Conservation (phyloP, 2,888 invertebrate genomes). For the Morpho achilles region DNA sequence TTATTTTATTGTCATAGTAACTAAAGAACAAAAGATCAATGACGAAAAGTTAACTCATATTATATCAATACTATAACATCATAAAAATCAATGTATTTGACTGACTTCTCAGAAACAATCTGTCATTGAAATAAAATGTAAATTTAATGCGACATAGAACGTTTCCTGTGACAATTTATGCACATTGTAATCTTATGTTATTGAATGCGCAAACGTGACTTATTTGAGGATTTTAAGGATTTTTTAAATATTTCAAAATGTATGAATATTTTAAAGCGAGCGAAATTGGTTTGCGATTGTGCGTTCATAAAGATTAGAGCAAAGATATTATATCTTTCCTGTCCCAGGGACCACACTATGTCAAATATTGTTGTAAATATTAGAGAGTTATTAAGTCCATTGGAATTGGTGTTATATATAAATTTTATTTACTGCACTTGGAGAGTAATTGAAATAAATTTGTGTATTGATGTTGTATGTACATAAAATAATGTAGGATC, state of each 20-base stretch:
- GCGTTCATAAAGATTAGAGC: slow-evolving; percentile 24
- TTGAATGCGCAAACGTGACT: slow-evolving; percentile 28
- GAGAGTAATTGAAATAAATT: slow-evolving; percentile 47
- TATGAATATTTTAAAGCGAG: neutral
- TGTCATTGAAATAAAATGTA: neutral
- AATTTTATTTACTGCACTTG: slow-evolving; percentile 55
- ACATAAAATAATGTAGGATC: slow-evolving; percentile 31
- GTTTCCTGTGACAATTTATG: slow-evolving; percentile 32
- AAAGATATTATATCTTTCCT: slow-evolving; percentile 14
- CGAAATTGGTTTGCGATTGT: slow-evolving; percentile 20
- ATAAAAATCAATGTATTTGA: too few relatives aligned
- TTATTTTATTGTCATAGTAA: slow-evolving; percentile 27
- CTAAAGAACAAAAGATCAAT: slow-evolving; percentile 1
- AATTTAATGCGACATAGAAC: slow-evolving; percentile 35
- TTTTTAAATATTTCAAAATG: neutral
- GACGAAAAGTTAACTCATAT: too few relatives aligned
- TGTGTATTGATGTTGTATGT: slow-evolving; percentile 57
- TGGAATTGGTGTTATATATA: slow-evolving; percentile 38
- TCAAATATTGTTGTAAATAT: slow-evolving; percentile 58
- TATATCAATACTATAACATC: too few relatives aligned
- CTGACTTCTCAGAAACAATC: neutral
- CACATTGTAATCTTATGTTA: slow-evolving; percentile 16
- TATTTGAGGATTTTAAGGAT: neutral
- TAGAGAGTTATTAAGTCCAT: slow-evolving; percentile 61
- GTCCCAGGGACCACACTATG: slow-evolving; percentile 38